A percentile compares a stretch with the other conserved stretches of the same genome.
These are phyloP conservation scores for Plodia interpunctella DNA, from an alignment of 1,140 invertebrate genomes.

Conservation along the genomic window DNA sequence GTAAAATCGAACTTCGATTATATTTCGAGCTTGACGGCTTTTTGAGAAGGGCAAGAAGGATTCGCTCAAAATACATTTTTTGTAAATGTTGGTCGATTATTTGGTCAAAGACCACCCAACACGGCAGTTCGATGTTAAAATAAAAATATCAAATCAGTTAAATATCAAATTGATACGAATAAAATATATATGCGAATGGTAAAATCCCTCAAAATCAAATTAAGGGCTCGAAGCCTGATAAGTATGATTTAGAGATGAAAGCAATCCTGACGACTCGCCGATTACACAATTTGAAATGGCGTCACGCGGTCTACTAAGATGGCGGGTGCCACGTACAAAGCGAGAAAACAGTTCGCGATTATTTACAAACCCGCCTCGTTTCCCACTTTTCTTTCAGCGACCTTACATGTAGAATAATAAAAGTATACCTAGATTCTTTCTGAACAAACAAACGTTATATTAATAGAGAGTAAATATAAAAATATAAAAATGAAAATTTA, in stretches of 20 bases:
- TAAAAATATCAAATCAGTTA: too few species aligned
- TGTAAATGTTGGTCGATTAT: too few species aligned
- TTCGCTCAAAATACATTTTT: too few species aligned
- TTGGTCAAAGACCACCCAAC: too few species aligned
- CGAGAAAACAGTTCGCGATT: conserved; percentile 37
- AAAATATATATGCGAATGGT: not conserved
- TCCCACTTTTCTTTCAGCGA: conserved; percentile 28
- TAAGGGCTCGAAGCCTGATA: not conserved
- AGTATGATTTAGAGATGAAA: conserved; percentile 26
- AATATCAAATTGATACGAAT: too few species aligned
- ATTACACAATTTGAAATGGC: conserved; percentile 61
- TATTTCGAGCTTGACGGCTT: too few species aligned
- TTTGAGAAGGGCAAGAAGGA: too few species aligned
- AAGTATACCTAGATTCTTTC: conserved; percentile 5
- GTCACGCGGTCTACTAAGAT: conserved; percentile 72
- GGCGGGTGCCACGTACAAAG: conserved; percentile 32
- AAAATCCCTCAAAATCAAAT: not conserved
- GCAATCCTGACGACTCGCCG: conserved; percentile 32
- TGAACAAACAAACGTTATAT: not conserved
- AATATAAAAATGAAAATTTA: conserved; percentile 12
- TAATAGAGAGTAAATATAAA: not conserved
- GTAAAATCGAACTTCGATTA: too few species aligned
- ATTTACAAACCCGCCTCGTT: conserved; percentile 35
- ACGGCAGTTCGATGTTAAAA: too few species aligned
- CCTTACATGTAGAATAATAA: conserved; percentile 14